A percentile compares a stretch with the other conserved stretches of the same genome.
These are phyloP conservation scores for Suncus etruscus DNA, from an alignment of 2,113 vertebrate genomes.

Conservation along the genomic window DNA sequence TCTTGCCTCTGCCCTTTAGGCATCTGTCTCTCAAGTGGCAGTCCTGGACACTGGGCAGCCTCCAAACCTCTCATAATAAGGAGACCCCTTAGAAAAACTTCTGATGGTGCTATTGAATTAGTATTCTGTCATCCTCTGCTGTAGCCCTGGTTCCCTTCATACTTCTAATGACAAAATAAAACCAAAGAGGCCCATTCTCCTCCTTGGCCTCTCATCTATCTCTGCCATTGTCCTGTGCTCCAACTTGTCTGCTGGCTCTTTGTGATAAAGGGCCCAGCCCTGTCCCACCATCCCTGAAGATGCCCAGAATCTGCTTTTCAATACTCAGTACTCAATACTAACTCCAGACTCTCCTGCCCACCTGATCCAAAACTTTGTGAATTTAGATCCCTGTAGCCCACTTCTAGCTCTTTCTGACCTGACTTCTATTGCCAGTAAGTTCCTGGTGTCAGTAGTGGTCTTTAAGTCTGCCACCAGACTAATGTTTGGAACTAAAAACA, in stretches of 20 bases:
- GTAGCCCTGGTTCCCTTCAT: neutral
- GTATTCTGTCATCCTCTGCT: rapidly evolving
- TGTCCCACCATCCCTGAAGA: neutral
- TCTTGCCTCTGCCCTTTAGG: slow-evolving; percentile 22
- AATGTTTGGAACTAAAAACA: neutral
- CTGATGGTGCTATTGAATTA: neutral
- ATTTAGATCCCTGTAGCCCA: neutral
- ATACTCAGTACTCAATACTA: neutral
- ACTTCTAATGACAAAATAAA: slow-evolving; percentile 32
- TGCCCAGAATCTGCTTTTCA: neutral
- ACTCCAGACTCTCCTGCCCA: neutral
- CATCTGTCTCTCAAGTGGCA: slow-evolving; percentile 44
- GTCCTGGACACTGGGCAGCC: slow-evolving; percentile 25
- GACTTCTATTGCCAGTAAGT: neutral
- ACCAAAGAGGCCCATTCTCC: neutral
- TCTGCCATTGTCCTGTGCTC: neutral
- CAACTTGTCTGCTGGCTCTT: neutral
- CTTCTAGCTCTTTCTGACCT: slow-evolving; percentile 7
- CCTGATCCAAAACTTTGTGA: neutral
- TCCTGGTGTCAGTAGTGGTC: neutral
- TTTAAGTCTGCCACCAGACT: neutral
- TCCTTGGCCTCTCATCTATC: neutral
- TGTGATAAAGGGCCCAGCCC: neutral
- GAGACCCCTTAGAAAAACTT: neutral
- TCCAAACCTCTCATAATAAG: neutral